Percentiles rank a stretch among this genome's conserved stretches.
Conservation (phyloP, 2,797 vertebrate genomes). For the Diceros bicornis region DNA sequence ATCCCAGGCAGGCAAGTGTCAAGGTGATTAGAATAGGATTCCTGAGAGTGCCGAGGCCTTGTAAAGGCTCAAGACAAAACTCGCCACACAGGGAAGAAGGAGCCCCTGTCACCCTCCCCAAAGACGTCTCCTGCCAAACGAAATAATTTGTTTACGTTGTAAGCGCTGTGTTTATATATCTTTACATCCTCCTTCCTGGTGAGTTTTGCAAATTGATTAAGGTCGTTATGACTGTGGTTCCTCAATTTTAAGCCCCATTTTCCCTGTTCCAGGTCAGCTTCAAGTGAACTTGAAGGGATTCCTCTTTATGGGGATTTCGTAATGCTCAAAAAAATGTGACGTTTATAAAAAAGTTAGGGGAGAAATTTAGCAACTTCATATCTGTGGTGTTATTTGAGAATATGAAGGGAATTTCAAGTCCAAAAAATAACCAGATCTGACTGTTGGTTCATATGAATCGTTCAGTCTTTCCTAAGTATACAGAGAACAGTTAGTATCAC, state of each 20-base stretch:
- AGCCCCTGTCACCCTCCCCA: not conserved
- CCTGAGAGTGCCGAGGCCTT: slow-evolving; percentile 24
- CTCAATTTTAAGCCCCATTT: slow-evolving; percentile 74
- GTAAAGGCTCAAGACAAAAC: slow-evolving; percentile 27
- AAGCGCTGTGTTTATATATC: not conserved
- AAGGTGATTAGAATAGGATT: not conserved
- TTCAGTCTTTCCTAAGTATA: not conserved
- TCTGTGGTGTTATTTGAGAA: slow-evolving; percentile 6
- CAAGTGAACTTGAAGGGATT: slow-evolving; percentile 49
- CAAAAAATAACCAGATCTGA: not conserved
- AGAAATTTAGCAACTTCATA: slow-evolving; percentile 25
- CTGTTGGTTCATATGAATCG: not conserved
- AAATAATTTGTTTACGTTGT: slow-evolving; percentile 40
- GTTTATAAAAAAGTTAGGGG: slow-evolving; percentile 27
- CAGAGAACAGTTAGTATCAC: not conserved
- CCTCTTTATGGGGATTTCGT: slow-evolving; percentile 11
- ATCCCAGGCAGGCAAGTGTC: not conserved
- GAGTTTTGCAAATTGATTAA: slow-evolving; percentile 66
- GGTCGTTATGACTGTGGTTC: slow-evolving; percentile 57
- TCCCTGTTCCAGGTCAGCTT: slow-evolving; percentile 61
- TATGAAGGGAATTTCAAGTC: not conserved
- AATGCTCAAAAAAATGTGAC: slow-evolving; percentile 44
- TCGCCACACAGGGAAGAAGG: not conserved
- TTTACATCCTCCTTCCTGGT: slow-evolving; percentile 48
- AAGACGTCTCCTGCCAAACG: slow-evolving; percentile 39